phyloP scores from a whole-genome alignment of 2,888 invertebrate species.

The Hydriomena furcata region DNA sequence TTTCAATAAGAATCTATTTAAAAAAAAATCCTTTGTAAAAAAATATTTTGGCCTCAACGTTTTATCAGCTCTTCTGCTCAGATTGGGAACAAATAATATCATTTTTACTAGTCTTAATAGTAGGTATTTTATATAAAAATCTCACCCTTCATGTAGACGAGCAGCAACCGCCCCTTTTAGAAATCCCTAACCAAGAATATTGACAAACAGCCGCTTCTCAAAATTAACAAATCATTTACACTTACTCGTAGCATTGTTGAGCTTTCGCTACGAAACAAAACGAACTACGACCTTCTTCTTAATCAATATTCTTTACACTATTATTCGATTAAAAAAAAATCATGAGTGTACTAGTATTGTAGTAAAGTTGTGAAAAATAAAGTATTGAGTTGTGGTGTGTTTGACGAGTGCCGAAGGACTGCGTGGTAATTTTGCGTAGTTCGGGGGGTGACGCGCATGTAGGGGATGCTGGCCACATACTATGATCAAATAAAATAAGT shows the following conservation, averaged over 20 bases:
- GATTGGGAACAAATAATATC: no score
- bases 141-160: constrained; percentile 76
- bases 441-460: constrained; percentile 68
- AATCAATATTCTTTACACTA: neutral
- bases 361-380: neutral
- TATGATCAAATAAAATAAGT: constrained; percentile 43
- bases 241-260: constrained; percentile 28
- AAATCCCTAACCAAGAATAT: constrained; percentile 30
- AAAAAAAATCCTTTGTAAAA: no score
- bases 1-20: no score
- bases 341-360: neutral
- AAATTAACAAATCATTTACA: constrained; percentile 56
- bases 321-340: neutral
- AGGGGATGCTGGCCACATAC: constrained; percentile 65
- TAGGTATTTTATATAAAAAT: constrained; percentile 30
- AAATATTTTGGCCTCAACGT: no score
- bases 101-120: neutral
- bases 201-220: constrained; percentile 38
- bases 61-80: no score
- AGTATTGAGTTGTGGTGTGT: constrained; percentile 53
- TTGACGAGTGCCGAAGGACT: constrained; percentile 71
- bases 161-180: constrained; percentile 51
- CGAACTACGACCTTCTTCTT: neutral
- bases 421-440: constrained; percentile 65
- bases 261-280: constrained; percentile 4